A percentile compares a stretch with the other conserved stretches of the same genome.
Evolutionary conservation across 2,797 vertebrate genomes (phyloP).

Genomic region (Potorous gilbertii): DNA sequence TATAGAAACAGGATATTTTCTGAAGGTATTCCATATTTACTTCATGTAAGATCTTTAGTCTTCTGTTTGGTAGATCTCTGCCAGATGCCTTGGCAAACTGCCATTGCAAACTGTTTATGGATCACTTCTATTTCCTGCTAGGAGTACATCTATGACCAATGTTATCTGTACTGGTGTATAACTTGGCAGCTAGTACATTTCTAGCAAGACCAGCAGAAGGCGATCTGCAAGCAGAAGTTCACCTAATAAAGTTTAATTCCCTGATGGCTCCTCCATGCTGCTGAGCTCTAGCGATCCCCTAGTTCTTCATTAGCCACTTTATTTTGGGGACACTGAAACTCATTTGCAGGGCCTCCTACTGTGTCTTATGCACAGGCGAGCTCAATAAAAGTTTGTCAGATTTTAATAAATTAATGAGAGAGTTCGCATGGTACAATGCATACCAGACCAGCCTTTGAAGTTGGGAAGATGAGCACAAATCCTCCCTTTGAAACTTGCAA

Average conservation of each 20-base stretch:
- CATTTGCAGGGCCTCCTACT: neutral
- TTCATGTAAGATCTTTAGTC: neutral
- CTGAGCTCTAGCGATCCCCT: neutral
- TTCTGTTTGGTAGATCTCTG: neutral
- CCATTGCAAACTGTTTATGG: neutral
- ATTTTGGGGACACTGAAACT: neutral
- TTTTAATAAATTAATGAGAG: neutral
- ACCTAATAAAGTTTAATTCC: neutral
- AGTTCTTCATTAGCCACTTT: neutral
- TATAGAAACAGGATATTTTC: neutral
- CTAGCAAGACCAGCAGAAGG: neutral
- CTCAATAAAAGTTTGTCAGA: neutral
- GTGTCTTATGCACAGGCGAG: neutral
- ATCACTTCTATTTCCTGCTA: neutral
- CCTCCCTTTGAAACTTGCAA: neutral
- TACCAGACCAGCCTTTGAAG: neutral
- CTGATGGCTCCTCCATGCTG: neutral
- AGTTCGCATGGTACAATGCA: neutral
- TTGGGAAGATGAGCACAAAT: neutral
- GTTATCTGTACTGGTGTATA: neutral
- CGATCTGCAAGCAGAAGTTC: neutral
- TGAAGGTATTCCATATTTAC: neutral
- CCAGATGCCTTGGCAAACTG: neutral
- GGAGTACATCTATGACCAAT: neutral
- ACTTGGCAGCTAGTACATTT: neutral